Conservation (phyloP, 2,888 invertebrate species). For the Eupithecia abbreviata region DNA sequence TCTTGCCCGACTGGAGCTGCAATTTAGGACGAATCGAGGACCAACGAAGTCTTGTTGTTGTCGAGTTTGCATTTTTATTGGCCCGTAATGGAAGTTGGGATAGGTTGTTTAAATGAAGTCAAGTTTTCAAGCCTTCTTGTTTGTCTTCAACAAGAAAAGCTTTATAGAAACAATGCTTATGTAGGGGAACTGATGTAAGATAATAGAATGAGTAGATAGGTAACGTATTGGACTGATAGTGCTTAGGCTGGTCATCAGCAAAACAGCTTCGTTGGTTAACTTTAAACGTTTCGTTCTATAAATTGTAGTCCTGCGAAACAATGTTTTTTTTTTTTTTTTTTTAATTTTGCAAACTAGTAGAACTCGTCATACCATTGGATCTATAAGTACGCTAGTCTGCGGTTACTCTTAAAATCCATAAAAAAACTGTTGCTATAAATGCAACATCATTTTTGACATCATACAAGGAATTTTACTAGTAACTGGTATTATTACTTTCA, state of each 20-base stretch:
- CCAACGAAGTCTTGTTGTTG: slow-evolving; percentile 48
- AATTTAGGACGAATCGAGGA: slow-evolving; percentile 61
- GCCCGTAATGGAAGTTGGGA: slow-evolving; percentile 26
- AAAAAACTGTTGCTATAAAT: too few relatives aligned
- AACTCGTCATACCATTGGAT: too few relatives aligned
- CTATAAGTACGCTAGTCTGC: too few relatives aligned
- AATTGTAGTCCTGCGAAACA: too few relatives aligned
- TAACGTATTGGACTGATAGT: not conserved
- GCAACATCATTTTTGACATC: too few relatives aligned
- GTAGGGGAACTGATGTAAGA: not conserved
- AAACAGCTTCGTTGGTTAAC: too few relatives aligned
- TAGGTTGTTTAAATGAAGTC: not conserved
- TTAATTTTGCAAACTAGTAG: too few relatives aligned
- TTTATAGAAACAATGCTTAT: not conserved
- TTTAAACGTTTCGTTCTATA: too few relatives aligned
- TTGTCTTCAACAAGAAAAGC: not conserved
- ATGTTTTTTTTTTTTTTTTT: too few relatives aligned
- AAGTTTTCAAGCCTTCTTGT: not conserved
- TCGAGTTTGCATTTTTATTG: slow-evolving; percentile 56
- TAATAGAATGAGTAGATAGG: not conserved
- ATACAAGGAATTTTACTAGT: too few relatives aligned
- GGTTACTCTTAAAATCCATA: too few relatives aligned
- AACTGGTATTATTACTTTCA: too few relatives aligned
- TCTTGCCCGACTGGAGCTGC: slow-evolving; percentile 53
- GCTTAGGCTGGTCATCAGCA: not conserved